Conservation (phyloP, 2,113 vertebrate genomes). For the Etheostoma spectabile region DNA sequence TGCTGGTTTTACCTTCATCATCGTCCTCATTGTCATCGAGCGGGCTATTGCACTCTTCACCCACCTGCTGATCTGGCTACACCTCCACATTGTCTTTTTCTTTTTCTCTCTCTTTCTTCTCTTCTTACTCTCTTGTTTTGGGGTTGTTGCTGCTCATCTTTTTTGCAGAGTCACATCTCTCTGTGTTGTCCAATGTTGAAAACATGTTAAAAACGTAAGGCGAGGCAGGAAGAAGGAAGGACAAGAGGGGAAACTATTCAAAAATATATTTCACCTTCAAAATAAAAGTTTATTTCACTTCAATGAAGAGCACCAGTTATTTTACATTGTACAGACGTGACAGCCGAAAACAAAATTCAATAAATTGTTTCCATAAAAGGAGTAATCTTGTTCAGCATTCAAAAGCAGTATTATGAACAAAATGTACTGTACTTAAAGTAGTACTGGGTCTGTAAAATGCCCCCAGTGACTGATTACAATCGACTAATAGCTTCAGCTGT, state of each 20-base stretch:
- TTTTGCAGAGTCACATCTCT: constrained; percentile 36
- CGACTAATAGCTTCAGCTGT: too few relatives aligned
- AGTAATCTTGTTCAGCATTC: too few relatives aligned
- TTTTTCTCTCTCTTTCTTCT: background rate
- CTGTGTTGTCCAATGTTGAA: background rate
- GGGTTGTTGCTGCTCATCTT: background rate
- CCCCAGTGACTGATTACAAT: too few relatives aligned
- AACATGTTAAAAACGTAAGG: background rate
- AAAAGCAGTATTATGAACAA: too few relatives aligned
- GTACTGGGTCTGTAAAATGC: too few relatives aligned
- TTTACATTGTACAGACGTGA: too few relatives aligned
- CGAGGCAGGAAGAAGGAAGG: background rate
- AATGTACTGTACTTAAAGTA: too few relatives aligned
- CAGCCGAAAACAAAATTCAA: too few relatives aligned
- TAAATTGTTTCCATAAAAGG: too few relatives aligned
- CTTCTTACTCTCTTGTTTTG: too few relatives aligned
- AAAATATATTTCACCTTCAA: background rate
- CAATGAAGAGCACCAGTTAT: background rate
- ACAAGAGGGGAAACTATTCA: background rate
- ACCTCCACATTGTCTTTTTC: constrained; percentile 6
- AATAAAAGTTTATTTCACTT: background rate
- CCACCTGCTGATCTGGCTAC: constrained; percentile 33
- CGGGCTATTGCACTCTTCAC: background rate
- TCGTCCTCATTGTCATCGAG: background rate
- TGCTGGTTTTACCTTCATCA: constrained; percentile 23